Conservation (phyloP, 2,113 vertebrate species). For the Rhinopithecus roxellana region DNA sequence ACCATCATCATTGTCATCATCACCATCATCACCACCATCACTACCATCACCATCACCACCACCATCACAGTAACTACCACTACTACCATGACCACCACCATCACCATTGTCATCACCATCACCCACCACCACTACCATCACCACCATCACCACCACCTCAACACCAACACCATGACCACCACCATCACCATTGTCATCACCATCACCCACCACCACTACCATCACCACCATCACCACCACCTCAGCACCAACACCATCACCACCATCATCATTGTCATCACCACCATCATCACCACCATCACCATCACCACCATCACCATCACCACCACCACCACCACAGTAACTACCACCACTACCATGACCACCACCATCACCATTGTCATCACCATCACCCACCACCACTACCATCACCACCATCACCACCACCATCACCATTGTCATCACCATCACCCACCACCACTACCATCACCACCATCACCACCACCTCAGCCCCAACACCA, state of each 20-base stretch:
- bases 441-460: too few species aligned
- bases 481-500: too few species aligned
- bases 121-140: not conserved
- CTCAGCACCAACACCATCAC: too few species aligned
- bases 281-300: not conserved
- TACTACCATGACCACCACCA: too few species aligned
- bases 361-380: fast-evolving
- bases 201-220: too few species aligned
- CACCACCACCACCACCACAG: fast-evolving
- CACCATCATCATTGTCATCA: fast-evolving
- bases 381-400: fast-evolving
- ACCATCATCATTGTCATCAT: not conserved
- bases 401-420: not conserved
- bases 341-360: fast-evolving
- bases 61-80: fast-evolving
- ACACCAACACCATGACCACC: too few species aligned
- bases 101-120: fast-evolving
- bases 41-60: fast-evolving
- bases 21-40: fast-evolving
- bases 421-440: not conserved
- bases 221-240: too few species aligned
- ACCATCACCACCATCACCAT: fast-evolving
- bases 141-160: fast-evolving
- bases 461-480: too few species aligned
- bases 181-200: too few species aligned